Conservation (phyloP, 2,797 vertebrate genomes). For the Cossypha caffra region DNA sequence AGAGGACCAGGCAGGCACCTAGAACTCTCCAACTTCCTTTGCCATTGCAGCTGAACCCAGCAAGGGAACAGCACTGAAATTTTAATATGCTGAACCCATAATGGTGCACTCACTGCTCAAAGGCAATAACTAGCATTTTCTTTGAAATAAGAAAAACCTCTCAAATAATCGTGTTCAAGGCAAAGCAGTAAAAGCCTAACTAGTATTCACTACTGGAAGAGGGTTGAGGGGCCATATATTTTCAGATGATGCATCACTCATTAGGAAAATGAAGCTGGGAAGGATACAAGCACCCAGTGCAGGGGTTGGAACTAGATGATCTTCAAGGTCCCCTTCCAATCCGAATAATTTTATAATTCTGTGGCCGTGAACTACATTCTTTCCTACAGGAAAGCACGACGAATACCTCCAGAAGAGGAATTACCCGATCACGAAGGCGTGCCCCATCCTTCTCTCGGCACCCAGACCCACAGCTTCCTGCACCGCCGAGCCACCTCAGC, state of each 20-base stretch:
- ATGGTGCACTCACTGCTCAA: rapidly evolving
- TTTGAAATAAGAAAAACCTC: background rate
- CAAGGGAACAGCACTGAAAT: rapidly evolving
- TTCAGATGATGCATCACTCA: rapidly evolving
- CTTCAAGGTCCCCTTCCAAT: background rate
- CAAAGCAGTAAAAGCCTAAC: background rate
- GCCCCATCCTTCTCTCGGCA: background rate
- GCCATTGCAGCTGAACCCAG: background rate
- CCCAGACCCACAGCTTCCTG: background rate
- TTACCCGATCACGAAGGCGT: rapidly evolving
- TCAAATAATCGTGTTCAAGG: background rate
- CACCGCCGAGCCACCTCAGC: background rate
- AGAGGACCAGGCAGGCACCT: background rate
- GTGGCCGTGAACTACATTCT: background rate
- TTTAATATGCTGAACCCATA: background rate
- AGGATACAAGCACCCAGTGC: rapidly evolving
- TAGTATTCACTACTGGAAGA: rapidly evolving
- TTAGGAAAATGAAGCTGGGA: background rate
- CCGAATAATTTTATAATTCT: background rate
- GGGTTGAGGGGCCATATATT: rapidly evolving
- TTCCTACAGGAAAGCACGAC: background rate
- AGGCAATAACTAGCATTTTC: rapidly evolving
- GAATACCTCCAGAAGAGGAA: background rate
- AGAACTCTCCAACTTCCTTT: background rate
- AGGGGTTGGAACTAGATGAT: background rate